Conservation (phyloP, 23 tunicate genomes). For the Ciona savignyi region DNA sequence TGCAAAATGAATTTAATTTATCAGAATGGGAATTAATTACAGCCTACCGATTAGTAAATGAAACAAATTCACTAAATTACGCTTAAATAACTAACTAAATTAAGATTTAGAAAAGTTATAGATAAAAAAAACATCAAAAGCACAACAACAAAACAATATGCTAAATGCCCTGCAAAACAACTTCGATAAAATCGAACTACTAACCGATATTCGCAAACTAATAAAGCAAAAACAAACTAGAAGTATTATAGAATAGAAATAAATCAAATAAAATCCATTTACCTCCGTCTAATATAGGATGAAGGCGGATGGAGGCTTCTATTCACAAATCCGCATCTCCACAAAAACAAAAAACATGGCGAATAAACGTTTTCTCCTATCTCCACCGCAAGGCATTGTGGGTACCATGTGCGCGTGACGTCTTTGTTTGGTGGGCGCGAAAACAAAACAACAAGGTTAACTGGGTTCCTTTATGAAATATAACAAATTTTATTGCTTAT, state of each 20-base stretch:
- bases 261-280: neutral
- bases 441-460: neutral
- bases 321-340: neutral
- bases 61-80: too few relatives aligned
- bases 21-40: too few relatives aligned
- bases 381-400: constrained; percentile 29
- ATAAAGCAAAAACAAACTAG: neutral
- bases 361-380: constrained; percentile 13
- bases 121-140: too few relatives aligned
- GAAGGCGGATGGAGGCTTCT: constrained; percentile 10
- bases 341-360: constrained; percentile 20
- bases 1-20: too few relatives aligned
- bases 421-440: neutral
- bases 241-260: neutral
- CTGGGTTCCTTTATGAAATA: too few relatives aligned
- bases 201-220: neutral
- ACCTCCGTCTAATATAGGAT: neutral
- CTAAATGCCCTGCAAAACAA: neutral
- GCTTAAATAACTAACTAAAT: too few relatives aligned
- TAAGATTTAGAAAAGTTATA: too few relatives aligned
- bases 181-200: neutral
- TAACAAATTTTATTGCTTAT: too few relatives aligned
- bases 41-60: too few relatives aligned
- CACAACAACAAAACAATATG: neutral
- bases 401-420: constrained; percentile 38